phyloP scores from a whole-genome alignment of 2,797 vertebrate genomes.

The Sebastes paucispinis region DNA sequence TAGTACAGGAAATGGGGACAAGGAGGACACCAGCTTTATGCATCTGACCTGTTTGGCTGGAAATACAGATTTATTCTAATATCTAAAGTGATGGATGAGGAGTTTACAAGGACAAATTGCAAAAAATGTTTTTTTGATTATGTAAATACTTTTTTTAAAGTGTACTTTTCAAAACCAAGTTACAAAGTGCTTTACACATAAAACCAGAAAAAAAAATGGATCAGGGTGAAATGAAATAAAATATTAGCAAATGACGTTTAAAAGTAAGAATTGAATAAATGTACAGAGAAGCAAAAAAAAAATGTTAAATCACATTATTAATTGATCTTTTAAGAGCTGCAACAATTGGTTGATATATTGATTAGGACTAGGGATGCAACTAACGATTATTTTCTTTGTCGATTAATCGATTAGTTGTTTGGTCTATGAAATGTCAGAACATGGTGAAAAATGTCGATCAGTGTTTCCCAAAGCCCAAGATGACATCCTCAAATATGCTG shows the following conservation, averaged over 20 bases:
- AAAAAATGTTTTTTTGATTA: not conserved
- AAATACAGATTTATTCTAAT: not conserved
- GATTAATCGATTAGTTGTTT: too few relatives aligned
- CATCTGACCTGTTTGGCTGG: not conserved
- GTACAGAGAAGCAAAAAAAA: not conserved
- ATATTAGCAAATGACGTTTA: not conserved
- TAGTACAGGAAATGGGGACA: not conserved
- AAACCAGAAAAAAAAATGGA: not conserved
- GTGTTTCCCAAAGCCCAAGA: too few relatives aligned
- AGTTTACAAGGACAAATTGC: not conserved
- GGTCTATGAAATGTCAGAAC: too few relatives aligned
- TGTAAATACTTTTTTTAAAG: not conserved
- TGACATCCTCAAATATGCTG: too few relatives aligned
- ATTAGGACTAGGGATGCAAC: too few relatives aligned
- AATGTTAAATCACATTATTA: not conserved
- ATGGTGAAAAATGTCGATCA: too few relatives aligned
- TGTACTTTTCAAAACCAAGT: too few relatives aligned
- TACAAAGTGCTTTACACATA: not conserved
- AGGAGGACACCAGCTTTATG: slow-evolving; percentile 2
- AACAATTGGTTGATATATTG: not conserved
- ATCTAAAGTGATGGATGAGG: not conserved
- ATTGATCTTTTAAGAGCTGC: not conserved
- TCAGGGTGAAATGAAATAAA: not conserved
- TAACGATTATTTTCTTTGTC: too few relatives aligned
- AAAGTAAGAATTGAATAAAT: not conserved